Conservation (phyloP, 1,140 invertebrate genomes). For the Pollicipes pollicipes region DNA sequence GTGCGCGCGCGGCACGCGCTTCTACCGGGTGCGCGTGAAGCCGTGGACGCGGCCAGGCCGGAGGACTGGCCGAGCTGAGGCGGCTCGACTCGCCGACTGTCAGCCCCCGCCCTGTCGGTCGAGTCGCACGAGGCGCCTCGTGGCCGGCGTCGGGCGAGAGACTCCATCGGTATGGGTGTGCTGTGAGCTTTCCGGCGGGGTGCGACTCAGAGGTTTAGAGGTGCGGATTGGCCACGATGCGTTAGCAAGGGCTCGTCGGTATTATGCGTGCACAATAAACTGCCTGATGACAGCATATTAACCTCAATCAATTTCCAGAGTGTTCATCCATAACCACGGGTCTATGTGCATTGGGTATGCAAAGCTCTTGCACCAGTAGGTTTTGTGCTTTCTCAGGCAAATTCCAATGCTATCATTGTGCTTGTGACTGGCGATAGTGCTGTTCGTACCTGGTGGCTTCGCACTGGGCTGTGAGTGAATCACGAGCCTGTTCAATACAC, state of each 20-base stretch:
- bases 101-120: not conserved
- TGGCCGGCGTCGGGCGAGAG: not conserved
- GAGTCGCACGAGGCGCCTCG: not conserved
- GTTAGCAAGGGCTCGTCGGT: too few species aligned
- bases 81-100: not conserved
- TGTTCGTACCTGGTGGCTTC: too few species aligned
- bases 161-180: not conserved
- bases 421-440: too few species aligned
- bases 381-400: not conserved
- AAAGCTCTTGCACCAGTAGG: not conserved
- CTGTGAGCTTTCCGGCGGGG: not conserved
- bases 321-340: not conserved
- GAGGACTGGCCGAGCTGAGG: not conserved
- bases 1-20: slow-evolving; percentile 74
- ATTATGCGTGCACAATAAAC: not conserved
- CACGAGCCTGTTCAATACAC: too few species aligned
- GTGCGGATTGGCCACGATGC: not conserved
- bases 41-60: slow-evolving; percentile 30
- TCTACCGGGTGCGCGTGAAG: slow-evolving; percentile 72
- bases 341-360: too few species aligned
- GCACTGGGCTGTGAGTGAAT: too few species aligned
- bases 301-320: not conserved
- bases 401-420: not conserved
- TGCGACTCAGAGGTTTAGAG: not conserved
- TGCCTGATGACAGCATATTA: not conserved